Evolutionary conservation across 2,888 invertebrate genomes (phyloP).

Genomic region (Trypoxylon attenuatum): DNA sequence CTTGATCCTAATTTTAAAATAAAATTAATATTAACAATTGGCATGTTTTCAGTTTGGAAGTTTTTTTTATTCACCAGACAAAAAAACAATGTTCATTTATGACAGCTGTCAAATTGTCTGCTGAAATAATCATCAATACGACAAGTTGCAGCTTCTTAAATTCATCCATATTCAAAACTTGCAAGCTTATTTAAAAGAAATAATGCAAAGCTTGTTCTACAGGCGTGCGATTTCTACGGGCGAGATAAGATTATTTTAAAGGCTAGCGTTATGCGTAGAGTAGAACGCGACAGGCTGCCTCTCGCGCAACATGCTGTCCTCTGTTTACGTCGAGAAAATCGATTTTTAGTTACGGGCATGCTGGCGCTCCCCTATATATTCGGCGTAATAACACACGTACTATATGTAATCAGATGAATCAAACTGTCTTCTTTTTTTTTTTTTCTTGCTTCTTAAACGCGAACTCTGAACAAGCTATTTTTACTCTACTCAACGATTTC

Average conservation of each 20-base stretch:
- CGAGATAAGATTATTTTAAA: background rate
- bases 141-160: background rate
- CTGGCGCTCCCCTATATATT: background rate
- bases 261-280: background rate
- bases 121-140: background rate
- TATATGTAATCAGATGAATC: background rate
- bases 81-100: too few relatives aligned
- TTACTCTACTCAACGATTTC: too few relatives aligned
- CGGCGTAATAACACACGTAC: background rate
- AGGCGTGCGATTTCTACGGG: background rate
- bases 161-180: background rate
- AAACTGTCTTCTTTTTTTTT: too few relatives aligned
- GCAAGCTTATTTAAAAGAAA: background rate
- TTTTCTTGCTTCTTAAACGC: too few relatives aligned
- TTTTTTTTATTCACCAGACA: too few relatives aligned
- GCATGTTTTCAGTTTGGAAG: too few relatives aligned
- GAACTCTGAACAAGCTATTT: too few relatives aligned
- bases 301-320: background rate
- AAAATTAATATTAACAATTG: too few relatives aligned
- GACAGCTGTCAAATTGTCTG: too few relatives aligned
- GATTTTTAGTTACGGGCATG: background rate
- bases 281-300: background rate
- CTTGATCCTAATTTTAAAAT: too few relatives aligned
- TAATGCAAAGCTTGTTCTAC: background rate
- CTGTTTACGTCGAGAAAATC: conserved; percentile 3